These are phyloP conservation scores for Conopomorpha cramerella DNA, from an alignment of 1,140 invertebrate species.

Conservation along the genomic window DNA sequence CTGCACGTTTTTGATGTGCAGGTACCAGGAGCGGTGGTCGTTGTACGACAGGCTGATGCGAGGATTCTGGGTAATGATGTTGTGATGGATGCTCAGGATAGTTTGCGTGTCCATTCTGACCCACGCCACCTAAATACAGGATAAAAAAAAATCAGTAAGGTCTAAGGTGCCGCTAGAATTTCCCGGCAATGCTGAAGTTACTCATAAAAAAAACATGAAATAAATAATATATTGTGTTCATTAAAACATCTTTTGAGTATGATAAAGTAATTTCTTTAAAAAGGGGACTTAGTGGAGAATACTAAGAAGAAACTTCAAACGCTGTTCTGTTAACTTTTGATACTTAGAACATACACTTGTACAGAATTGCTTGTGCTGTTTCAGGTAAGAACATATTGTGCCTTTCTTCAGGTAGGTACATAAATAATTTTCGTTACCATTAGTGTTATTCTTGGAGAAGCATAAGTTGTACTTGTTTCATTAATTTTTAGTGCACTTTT, in stretches of 20 bases:
- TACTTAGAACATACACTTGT: too few species aligned
- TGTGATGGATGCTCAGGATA: slow-evolving; percentile 86
- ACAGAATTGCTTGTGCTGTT: too few species aligned
- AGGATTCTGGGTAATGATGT: slow-evolving; percentile 86
- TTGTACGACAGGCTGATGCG: slow-evolving; percentile 84
- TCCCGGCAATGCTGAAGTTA: too few species aligned
- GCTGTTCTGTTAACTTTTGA: neutral
- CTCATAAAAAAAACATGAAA: too few species aligned
- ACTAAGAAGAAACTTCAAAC: neutral
- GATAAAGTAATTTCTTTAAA: neutral
- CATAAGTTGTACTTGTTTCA: too few species aligned
- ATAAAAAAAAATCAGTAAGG: neutral
- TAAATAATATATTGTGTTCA: neutral
- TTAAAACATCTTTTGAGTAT: neutral
- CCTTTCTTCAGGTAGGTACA: too few species aligned
- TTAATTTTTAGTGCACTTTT: too few species aligned
- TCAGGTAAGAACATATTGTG: too few species aligned
- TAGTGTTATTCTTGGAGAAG: too few species aligned
- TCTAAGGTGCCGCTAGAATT: too few species aligned
- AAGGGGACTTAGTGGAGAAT: neutral
- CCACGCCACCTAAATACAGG: slow-evolving; percentile 79
- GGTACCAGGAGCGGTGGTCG: slow-evolving; percentile 85
- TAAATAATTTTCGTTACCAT: too few species aligned
- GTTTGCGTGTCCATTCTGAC: slow-evolving; percentile 90
- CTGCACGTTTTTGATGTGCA: slow-evolving; percentile 81